Evolutionary conservation across 2,888 invertebrate species (phyloP), one percentile per base, ranked within the genome.

Genomic region (Trachelus iudaicus): DNA sequence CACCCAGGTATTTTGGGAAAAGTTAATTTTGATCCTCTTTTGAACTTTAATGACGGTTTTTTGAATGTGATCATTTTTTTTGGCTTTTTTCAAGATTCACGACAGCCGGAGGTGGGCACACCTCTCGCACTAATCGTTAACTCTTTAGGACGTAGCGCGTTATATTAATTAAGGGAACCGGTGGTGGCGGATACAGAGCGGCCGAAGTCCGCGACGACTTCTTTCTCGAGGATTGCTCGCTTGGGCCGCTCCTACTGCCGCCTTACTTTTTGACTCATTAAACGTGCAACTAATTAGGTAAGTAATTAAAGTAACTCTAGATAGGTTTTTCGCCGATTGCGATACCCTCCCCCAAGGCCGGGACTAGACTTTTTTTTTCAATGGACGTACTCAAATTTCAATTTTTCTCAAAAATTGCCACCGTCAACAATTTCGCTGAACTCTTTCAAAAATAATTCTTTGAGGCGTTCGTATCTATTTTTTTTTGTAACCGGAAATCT

Each of bases 241-340:
- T 56, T 23, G 40, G 40, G 40, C 40, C 40, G 40, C 40, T 56
- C 40, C 40, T 56, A 56, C 40, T 23, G 68, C 75, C 37, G 40
- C 35, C 35, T n/a, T n/a, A 35, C 11, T 34, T 71, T 35, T 78
- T 40, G 76, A 69, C 31, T 31, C 34, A 77, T 77, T 71, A 76
- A 69, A 69, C 73, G 73, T 76, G 79, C 81, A 75, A 56, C 40
- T 75, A 75, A 68, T 69, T 80, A 73, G 69, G 40, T 56, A 56
- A 56, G 40, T 56, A 56, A 56, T 56, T 56, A 56, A 82, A 80
- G 78, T 81, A 85, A 77, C 77, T 75, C 73, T 84, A 84, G 79
- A 69, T 82, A 83, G 82, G 83, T 40, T 73, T 30, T 73, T 81
- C 79, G 85, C 83, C 79, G 83, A 85, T 82, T 80, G 85, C 80